Evolutionary conservation across 35 echinoderm and acorn worm genomes (phyloP).

Genomic region (Apostichopus californicus): DNA sequence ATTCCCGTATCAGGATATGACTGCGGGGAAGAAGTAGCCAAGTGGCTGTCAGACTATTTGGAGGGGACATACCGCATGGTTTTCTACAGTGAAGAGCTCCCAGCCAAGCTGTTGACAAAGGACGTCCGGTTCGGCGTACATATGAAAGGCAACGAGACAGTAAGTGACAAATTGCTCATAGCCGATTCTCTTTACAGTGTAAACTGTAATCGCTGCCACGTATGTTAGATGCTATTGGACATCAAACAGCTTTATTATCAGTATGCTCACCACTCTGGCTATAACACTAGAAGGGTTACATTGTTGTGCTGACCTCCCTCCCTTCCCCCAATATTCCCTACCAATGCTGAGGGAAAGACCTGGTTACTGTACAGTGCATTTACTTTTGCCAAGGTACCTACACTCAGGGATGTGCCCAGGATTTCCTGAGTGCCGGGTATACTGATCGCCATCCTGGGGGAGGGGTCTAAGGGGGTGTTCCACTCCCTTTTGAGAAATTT

Average conservation of each 20-base stretch:
- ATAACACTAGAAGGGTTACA: no score
- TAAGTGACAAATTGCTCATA: background rate
- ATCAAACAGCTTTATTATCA: background rate
- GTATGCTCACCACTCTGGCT: no score
- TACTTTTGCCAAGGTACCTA: no score
- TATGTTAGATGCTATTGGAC: background rate
- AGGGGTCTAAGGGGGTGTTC: no score
- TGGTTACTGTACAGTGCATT: no score
- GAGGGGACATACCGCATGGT: slow-evolving; percentile 36
- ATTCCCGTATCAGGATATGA: background rate
- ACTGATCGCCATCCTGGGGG: no score
- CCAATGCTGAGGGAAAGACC: no score
- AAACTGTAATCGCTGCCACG: background rate
- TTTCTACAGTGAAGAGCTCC: background rate
- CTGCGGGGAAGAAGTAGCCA: slow-evolving; percentile 43
- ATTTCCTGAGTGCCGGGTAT: no score
- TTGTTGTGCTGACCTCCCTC: no score
- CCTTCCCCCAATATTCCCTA: no score
- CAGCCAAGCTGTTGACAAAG: background rate
- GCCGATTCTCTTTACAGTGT: background rate
- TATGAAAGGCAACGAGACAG: slow-evolving; percentile 5
- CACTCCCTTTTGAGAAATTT: no score
- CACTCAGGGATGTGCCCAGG: no score
- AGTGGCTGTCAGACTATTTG: slow-evolving; percentile 40
- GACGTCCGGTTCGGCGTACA: background rate